Conservation (phyloP, 2,888 invertebrate genomes). For the Rhyacophila evoluta region DNA sequence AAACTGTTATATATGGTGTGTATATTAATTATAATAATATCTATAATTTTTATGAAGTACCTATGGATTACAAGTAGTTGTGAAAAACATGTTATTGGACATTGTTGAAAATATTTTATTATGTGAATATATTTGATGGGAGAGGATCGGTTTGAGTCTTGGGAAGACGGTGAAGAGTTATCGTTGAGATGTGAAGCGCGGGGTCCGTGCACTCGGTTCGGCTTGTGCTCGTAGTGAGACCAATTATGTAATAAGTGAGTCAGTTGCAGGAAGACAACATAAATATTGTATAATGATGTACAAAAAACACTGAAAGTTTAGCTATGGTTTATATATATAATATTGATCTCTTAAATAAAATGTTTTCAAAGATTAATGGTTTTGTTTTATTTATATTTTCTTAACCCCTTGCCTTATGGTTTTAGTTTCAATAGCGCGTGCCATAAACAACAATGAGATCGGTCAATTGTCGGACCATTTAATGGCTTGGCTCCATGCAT, state of each 20-base stretch:
- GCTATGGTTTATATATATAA: conserved; percentile 28
- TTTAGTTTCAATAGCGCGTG: too few relatives aligned
- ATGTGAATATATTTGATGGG: not conserved
- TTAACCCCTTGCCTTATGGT: too few relatives aligned
- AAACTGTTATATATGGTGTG: conserved; percentile 13
- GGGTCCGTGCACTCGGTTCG: not conserved
- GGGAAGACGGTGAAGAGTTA: not conserved
- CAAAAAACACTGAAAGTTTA: conserved; percentile 15
- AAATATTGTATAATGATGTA: conserved; percentile 33
- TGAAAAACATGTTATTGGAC: not conserved
- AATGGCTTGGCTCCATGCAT: too few relatives aligned
- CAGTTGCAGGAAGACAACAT: not conserved
- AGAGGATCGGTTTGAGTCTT: not conserved
- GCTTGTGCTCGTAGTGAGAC: conserved; percentile 29
- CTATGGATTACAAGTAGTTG: not conserved
- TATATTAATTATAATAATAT: not conserved
- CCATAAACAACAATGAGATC: too few relatives aligned
- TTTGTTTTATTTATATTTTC: not conserved
- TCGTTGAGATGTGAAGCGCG: not conserved
- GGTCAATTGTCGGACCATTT: too few relatives aligned
- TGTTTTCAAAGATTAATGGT: conserved; percentile 9
- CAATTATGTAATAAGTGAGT: conserved; percentile 39
- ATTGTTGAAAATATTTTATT: conserved; percentile 27
- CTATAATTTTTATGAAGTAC: not conserved
- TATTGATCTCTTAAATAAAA: conserved; percentile 47